Evolutionary conservation across 2,113 vertebrate species (phyloP).

Genomic region (Stictonetta naevosa): DNA sequence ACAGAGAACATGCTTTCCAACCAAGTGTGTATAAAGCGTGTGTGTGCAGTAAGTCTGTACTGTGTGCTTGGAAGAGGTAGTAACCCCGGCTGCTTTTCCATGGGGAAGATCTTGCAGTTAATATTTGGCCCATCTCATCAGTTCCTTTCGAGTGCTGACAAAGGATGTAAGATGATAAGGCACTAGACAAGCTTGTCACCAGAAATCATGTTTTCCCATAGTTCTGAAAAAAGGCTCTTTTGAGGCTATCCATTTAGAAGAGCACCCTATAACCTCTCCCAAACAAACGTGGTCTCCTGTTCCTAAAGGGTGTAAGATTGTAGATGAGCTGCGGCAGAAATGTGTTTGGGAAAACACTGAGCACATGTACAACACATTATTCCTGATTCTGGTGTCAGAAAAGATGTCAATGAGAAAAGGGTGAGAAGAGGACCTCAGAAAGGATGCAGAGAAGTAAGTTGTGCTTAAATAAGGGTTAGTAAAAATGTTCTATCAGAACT

Average conservation of each 20-base stretch:
- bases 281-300: not conserved
- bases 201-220: not conserved
- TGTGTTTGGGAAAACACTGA: not conserved
- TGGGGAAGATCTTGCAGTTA: not conserved
- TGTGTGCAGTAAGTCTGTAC: rapidly evolving
- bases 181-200: not conserved
- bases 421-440: not conserved
- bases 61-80: not conserved
- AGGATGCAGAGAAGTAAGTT: not conserved
- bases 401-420: rapidly evolving
- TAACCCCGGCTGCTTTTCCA: not conserved
- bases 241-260: not conserved
- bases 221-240: not conserved
- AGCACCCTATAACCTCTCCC: not conserved
- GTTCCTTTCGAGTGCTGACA: rapidly evolving
- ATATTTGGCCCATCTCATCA: not conserved
- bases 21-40: rapidly evolving
- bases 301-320: not conserved
- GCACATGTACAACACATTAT: not conserved
- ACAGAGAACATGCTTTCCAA: not conserved
- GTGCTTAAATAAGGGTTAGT: not conserved
- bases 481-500: not conserved
- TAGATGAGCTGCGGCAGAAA: not conserved
- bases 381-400: not conserved
- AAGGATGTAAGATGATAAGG: not conserved